Base-by-base conservation (phyloP, 2,113 vertebrate species). In the Macquaria australasica region DNA sequence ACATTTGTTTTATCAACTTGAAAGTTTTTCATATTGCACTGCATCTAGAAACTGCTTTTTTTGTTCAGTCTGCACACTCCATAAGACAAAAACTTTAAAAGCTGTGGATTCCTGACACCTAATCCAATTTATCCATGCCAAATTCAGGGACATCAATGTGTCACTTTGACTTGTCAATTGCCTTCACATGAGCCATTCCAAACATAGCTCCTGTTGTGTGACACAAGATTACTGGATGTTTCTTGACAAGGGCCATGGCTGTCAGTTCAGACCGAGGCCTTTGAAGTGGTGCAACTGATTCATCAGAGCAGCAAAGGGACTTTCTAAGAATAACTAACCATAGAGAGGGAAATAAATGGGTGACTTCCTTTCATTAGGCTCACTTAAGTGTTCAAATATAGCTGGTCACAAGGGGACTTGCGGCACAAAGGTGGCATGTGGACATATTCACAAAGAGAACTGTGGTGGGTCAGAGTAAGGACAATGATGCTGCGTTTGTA, bases 351-450 rank as follows among this genome's bases (percentile, higher is more conserved):
- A 78, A 73, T 84, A 85, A 92, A 90, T 83, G 82, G 76, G 76
- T 84, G 86, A 88, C 86, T 93, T 89, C 85, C 85, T 90, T 77
- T 87, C 77, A 94, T 90, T 92, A 89, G 58, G 64, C 74, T 87
- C 83, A 89, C 83, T 92, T 82, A 84, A 88, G 68, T 60, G 55
- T 69, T 86, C 73, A 81, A 85, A 92, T 86, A 85, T 84, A 93
- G 85, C 71, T 18, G 1, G 85, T 92, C 85, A 92, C 87, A 69
- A 74, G 83, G 77, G 89, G 66, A 68, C 53, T 45, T 28, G n/a
- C 5, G 43, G 64, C 66, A 89, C 79, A 58, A 76, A 81, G 80
- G 84, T 85, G 68, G 55, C 63, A 73, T 71, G 80, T 74, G 70
- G 58, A 75, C 80, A 62, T 69, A 12, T 51, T 66, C 58, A 63